phyloP scores from a whole-genome alignment of 2,113 vertebrate genomes.

The Spea multiplicata region DNA sequence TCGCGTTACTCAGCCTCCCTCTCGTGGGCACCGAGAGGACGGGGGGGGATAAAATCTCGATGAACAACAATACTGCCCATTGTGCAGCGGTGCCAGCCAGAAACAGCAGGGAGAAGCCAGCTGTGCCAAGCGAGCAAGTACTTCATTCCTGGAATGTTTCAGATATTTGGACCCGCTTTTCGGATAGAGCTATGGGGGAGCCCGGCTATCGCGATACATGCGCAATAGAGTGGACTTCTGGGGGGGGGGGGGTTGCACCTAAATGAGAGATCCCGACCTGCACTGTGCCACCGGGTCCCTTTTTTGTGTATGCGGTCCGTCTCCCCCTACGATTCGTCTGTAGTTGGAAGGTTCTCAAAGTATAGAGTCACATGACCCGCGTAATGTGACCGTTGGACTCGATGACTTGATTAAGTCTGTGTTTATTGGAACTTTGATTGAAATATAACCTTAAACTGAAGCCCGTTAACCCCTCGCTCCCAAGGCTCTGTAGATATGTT shows the following conservation, averaged over 20 bases:
- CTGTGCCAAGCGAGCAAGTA: conserved; percentile 58
- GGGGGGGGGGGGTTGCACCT: no score
- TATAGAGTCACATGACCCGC: neutral
- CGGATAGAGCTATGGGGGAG: conserved; percentile 25
- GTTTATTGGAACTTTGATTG: neutral
- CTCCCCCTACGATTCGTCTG: neutral
- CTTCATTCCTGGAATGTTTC: conserved; percentile 65
- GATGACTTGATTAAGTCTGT: neutral
- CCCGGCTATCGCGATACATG: conserved; percentile 5
- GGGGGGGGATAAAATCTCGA: conserved; percentile 54
- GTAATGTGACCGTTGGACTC: neutral
- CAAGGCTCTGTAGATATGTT: no score
- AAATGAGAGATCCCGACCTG: no score
- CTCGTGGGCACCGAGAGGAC: conserved; percentile 48
- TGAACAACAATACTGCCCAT: conserved; percentile 58
- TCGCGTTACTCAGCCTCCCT: conserved; percentile 57
- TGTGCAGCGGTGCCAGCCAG: conserved; percentile 56
- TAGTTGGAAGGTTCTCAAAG: neutral
- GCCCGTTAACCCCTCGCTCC: neutral
- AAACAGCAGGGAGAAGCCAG: conserved; percentile 59
- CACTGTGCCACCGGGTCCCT: no score
- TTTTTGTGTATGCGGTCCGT: no score
- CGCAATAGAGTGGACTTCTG: neutral
- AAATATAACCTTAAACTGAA: neutral
- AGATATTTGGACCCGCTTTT: conserved; percentile 60